Conservation (phyloP, 2,797 vertebrate genomes). For the Sardinella longiceps region DNA sequence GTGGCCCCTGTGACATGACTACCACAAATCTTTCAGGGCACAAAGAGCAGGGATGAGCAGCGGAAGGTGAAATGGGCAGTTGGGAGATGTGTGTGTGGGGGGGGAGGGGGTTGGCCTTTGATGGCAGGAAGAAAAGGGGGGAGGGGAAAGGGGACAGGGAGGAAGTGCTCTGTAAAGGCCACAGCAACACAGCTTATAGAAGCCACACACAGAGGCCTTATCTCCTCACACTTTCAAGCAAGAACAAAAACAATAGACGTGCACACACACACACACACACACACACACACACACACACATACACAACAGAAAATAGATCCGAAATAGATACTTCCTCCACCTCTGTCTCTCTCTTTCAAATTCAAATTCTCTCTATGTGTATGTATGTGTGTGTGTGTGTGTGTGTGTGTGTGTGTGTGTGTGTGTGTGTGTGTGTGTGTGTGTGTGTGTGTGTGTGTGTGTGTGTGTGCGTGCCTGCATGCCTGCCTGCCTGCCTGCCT, state of each 20-base stretch:
- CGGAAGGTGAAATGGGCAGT: background rate
- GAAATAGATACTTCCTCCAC: background rate
- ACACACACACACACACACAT: no score
- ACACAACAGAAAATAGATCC: background rate
- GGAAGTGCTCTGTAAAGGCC: background rate
- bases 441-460: background rate
- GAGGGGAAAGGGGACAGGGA: background rate
- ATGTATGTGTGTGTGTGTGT: conserved; percentile 6
- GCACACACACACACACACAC: no score
- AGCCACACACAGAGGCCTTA: background rate
- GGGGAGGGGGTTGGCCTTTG: background rate
- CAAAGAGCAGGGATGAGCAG: background rate
- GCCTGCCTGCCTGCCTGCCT: background rate
- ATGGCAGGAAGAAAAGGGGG: background rate
- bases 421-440: background rate
- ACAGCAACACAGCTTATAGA: background rate
- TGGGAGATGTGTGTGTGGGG: no score
- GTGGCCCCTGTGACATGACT: background rate
- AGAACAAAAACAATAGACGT: background rate
- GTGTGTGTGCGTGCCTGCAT: background rate
- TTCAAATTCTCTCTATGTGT: background rate
- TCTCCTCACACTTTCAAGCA: background rate
- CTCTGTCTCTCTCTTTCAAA: background rate
- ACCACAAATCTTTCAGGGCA: background rate
- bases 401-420: conserved; percentile 14